Percentiles rank a stretch among this genome's conserved stretches.
These are phyloP conservation scores for Carassius carassius DNA, from an alignment of 2,113 vertebrate species.

Conservation along the genomic window DNA sequence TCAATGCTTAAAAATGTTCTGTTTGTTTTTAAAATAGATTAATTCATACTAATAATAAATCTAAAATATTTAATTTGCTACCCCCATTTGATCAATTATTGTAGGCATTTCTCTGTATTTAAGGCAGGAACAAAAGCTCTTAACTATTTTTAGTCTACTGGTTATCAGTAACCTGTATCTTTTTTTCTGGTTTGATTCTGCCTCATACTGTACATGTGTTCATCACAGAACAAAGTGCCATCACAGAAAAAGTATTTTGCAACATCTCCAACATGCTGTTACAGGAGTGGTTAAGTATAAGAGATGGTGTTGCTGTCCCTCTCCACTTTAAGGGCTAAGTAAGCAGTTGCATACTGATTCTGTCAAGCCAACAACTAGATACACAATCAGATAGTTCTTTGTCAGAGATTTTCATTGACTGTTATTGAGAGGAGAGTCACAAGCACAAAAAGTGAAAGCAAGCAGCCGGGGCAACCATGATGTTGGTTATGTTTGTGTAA, in stretches of 20 bases:
- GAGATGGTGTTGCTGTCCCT: slow-evolving; percentile 55
- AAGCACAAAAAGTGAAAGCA: too few species aligned
- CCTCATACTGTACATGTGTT: not conserved
- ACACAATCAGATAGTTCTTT: slow-evolving; percentile 75
- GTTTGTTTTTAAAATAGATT: too few species aligned
- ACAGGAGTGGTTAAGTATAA: slow-evolving; percentile 44
- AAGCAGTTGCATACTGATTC: slow-evolving; percentile 72
- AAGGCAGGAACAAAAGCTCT: too few species aligned
- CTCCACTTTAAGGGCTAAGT: slow-evolving; percentile 63
- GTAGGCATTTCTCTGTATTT: too few species aligned
- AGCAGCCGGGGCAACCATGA: too few species aligned
- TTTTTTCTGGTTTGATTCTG: not conserved
- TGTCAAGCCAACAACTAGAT: slow-evolving; percentile 67
- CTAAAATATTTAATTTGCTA: too few species aligned
- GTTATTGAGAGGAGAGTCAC: slow-evolving; percentile 63
- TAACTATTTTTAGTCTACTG: not conserved
- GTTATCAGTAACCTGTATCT: not conserved
- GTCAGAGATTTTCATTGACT: slow-evolving; percentile 78
- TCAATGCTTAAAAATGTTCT: too few species aligned
- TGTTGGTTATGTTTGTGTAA: too few species aligned
- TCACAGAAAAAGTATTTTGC: slow-evolving; percentile 35
- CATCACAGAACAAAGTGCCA: slow-evolving; percentile 10
- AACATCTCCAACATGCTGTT: slow-evolving; percentile 41
- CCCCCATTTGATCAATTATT: too few species aligned
- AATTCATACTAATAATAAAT: too few species aligned